A percentile compares a stretch with the other conserved stretches of the same genome.
phyloP scores from a whole-genome alignment of 2,888 invertebrate species.

The Synergus umbraculus region DNA sequence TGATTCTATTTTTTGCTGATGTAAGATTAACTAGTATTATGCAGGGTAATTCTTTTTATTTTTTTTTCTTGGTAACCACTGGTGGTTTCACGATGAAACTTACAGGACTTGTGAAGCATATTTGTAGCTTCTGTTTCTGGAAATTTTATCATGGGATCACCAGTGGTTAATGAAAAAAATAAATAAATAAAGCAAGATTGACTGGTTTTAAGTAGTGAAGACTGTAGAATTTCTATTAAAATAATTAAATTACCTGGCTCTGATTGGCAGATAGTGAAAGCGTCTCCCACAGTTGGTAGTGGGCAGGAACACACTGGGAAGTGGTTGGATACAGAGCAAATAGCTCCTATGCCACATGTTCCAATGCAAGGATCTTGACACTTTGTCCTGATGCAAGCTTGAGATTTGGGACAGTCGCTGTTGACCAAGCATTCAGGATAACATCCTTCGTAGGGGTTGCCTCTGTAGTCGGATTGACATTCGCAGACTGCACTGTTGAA shows the following conservation, averaged over 20 bases:
- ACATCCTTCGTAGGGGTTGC: slow-evolving; percentile 80
- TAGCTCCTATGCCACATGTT: slow-evolving; percentile 86
- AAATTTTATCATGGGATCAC: neutral
- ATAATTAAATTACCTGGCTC: slow-evolving; percentile 55
- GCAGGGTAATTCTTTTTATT: too few species aligned
- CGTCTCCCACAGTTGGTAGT: slow-evolving; percentile 86
- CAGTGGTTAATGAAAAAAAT: too few species aligned
- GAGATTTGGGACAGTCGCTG: slow-evolving; percentile 83
- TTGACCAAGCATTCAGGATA: slow-evolving; percentile 88
- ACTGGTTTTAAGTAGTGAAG: too few species aligned
- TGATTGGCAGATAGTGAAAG: slow-evolving; percentile 83
- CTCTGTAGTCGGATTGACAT: slow-evolving; percentile 84
- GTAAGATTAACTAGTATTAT: too few species aligned
- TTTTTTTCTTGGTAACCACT: too few species aligned
- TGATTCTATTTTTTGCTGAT: neutral
- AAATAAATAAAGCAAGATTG: too few species aligned
- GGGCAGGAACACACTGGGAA: slow-evolving; percentile 90
- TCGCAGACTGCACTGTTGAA: slow-evolving; percentile 84
- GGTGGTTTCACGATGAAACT: too few species aligned
- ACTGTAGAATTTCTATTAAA: too few species aligned
- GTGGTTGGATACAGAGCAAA: slow-evolving; percentile 82
- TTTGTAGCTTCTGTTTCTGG: neutral
- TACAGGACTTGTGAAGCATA: too few species aligned
- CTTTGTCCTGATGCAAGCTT: slow-evolving; percentile 83
- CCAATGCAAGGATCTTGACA: slow-evolving; percentile 87